These are phyloP conservation scores for Argentina silus DNA, from an alignment of 2,797 vertebrate species.

Conservation along the genomic window DNA sequence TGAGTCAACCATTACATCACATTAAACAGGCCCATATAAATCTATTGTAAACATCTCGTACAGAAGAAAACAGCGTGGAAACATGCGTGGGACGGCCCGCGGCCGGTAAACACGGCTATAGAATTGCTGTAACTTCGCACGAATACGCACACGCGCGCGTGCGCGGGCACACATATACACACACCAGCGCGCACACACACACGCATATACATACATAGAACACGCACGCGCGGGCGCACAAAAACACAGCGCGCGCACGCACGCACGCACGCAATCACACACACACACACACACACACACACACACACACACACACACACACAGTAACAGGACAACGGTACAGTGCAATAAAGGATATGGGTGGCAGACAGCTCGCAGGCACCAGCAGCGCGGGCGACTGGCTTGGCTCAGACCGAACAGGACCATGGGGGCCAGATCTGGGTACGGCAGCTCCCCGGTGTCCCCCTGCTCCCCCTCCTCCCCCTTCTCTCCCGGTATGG, in stretches of 20 bases:
- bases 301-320: neutral
- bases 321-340: neutral
- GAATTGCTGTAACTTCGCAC: no score
- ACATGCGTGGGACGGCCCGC: neutral
- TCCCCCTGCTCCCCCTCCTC: neutral
- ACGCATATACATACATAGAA: neutral
- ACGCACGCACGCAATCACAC: neutral
- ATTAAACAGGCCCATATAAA: no score
- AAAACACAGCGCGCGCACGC: neutral
- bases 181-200: no score
- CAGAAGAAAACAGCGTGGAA: neutral
- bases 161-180: no score
- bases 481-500: neutral
- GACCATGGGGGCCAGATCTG: neutral
- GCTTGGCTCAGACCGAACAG: conserved; percentile 9
- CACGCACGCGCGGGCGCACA: no score
- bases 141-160: no score
- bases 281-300: neutral
- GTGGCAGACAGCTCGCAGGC: conserved; percentile 5
- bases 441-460: neutral
- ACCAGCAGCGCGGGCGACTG: conserved; percentile 8
- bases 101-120: no score
- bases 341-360: conserved; percentile 13
- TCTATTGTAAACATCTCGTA: no score
- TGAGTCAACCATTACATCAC: no score